Percentiles rank a stretch among this genome's conserved stretches.
Evolutionary conservation across 2,113 vertebrate species (phyloP).

Genomic region (Tychaedon coryphoeus): DNA sequence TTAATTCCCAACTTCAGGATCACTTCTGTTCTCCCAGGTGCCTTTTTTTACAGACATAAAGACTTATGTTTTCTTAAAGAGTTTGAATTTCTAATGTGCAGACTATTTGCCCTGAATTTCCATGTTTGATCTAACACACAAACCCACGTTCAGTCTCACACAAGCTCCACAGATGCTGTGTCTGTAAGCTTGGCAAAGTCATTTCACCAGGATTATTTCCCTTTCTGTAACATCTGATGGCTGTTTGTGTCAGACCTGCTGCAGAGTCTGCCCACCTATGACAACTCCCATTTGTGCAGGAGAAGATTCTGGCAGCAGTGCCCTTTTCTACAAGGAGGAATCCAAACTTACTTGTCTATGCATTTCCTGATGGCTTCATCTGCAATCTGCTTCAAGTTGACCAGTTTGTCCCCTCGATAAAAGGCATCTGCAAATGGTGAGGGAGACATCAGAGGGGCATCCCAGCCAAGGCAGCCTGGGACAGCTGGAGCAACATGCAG

Average conservation of each 20-base stretch:
- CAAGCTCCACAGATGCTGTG: neutral
- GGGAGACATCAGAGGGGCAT: neutral
- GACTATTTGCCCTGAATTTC: neutral
- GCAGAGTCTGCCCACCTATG: neutral
- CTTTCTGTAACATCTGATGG: neutral
- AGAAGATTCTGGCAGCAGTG: neutral
- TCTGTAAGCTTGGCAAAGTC: neutral
- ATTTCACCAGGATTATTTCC: neutral
- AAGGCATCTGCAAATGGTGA: constrained; percentile 84
- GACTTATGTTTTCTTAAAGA: neutral
- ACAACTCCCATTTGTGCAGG: neutral
- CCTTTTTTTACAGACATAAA: neutral
- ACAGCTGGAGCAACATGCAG: neutral
- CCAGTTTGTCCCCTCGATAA: constrained; percentile 94
- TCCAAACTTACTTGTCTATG: constrained; percentile 83
- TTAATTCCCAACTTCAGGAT: neutral
- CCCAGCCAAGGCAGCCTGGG: neutral
- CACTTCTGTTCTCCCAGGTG: neutral
- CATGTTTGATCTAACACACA: neutral
- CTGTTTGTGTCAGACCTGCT: neutral
- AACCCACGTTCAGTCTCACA: neutral
- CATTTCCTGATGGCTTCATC: constrained; percentile 92
- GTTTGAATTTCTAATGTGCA: neutral
- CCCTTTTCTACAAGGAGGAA: neutral
- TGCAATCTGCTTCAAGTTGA: constrained; percentile 91